Percentiles rank a stretch among this genome's conserved stretches.
Conservation (phyloP, 2,797 vertebrate genomes). For the Aplochiton taeniatus region DNA sequence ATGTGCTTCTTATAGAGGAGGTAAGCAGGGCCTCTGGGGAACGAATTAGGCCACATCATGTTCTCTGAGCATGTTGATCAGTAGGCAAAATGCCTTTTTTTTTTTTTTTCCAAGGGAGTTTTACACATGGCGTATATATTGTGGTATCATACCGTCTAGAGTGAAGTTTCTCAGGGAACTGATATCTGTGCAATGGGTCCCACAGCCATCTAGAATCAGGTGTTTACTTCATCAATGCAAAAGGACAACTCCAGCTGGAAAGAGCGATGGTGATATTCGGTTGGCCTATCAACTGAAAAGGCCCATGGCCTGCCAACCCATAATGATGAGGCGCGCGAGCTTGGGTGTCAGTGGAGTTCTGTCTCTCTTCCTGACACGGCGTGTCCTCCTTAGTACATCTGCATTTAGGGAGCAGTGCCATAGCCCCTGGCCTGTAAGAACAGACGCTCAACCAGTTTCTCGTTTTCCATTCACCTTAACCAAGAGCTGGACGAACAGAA, state of each 20-base stretch:
- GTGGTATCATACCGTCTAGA: no score
- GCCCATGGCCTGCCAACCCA: conserved; percentile 12
- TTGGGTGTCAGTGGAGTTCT: conserved; percentile 20
- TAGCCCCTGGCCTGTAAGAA: conserved; percentile 23
- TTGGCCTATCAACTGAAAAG: conserved; percentile 10
- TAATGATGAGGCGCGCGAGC: conserved; percentile 18
- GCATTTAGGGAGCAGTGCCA: neutral
- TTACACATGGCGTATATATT: no score
- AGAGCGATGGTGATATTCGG: neutral
- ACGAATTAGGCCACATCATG: conserved; percentile 2
- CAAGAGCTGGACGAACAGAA: neutral
- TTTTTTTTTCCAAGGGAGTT: conserved; percentile 21
- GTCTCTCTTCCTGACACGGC: conserved; percentile 12
- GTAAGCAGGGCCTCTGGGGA: conserved; percentile 1
- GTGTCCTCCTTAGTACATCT: neutral
- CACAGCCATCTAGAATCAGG: no score
- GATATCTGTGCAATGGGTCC: no score
- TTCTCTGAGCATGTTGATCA: conserved; percentile 9
- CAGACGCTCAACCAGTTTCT: conserved; percentile 14
- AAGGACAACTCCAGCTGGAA: neutral
- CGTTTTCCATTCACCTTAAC: neutral
- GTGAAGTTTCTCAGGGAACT: no score
- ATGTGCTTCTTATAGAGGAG: conserved; percentile 5
- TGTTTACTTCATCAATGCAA: no score
- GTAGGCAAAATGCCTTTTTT: conserved; percentile 1